These are phyloP conservation scores for Hemicordylus capensis DNA, from an alignment of 2,113 vertebrate species.

Conservation along the genomic window DNA sequence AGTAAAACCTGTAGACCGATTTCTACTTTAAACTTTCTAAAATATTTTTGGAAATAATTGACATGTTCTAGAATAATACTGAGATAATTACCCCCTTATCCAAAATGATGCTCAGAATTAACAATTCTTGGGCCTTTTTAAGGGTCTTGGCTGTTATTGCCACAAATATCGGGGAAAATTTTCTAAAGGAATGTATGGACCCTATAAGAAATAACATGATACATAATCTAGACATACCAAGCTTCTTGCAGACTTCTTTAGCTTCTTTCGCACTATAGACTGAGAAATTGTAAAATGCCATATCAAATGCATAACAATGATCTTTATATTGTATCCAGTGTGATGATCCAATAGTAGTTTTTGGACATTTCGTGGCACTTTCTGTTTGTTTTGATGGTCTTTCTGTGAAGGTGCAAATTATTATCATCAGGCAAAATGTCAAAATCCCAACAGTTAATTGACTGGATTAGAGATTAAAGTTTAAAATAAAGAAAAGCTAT, in stretches of 20 bases:
- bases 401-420: conserved; percentile 61
- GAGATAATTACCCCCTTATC: not conserved
- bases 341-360: conserved; percentile 50
- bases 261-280: conserved; percentile 80
- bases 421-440: conserved; percentile 2
- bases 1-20: not conserved
- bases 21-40: conserved; percentile 2
- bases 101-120: too few relatives aligned
- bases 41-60: not conserved
- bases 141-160: too few relatives aligned
- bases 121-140: too few relatives aligned
- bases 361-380: conserved; percentile 76
- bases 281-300: conserved; percentile 84
- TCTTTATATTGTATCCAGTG: conserved; percentile 85
- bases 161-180: too few relatives aligned
- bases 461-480: not conserved
- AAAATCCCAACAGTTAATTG: not conserved
- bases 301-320: conserved; percentile 86
- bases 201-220: not conserved
- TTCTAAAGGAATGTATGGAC: not conserved
- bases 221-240: conserved; percentile 79
- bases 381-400: conserved; percentile 26
- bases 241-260: conserved; percentile 77
- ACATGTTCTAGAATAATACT: not conserved
- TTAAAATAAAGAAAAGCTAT: not conserved